Conservation (phyloP, 2,797 vertebrate species). For the Muraenolepis orangiensis region DNA sequence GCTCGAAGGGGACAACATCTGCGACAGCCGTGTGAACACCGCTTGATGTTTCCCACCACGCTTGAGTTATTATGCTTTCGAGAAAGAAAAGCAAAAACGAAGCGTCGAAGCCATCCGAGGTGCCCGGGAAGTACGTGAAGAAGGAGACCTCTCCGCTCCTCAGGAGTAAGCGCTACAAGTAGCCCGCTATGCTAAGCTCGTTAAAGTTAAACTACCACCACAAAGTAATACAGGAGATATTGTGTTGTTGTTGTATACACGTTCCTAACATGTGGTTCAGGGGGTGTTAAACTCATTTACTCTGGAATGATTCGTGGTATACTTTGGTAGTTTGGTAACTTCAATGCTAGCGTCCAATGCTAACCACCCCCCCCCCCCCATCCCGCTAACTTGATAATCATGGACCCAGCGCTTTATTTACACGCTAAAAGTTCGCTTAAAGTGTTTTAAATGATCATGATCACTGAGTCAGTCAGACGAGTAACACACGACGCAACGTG, state of each 20-base stretch:
- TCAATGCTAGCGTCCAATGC: conserved; percentile 7
- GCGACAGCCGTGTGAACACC: conserved; percentile 43
- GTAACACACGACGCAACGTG: no score
- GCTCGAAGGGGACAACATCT: conserved; percentile 27
- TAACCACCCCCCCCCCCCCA: neutral
- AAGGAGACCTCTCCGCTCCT: conserved; percentile 96
- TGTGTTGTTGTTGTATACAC: neutral
- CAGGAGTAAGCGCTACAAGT: conserved; percentile 69
- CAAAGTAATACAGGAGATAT: neutral
- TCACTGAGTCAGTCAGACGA: no score
- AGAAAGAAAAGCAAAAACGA: conserved; percentile 97
- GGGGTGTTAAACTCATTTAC: no score
- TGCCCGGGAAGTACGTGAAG: conserved; percentile 97
- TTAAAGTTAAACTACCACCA: neutral
- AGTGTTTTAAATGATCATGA: no score
- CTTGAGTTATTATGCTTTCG: conserved; percentile 84
- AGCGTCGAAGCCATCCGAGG: conserved; percentile 93
- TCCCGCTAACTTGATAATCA: neutral
- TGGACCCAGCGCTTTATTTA: no score
- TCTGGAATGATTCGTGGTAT: neutral
- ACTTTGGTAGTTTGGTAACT: neutral
- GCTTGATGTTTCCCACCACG: conserved; percentile 53
- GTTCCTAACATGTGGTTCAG: neutral
- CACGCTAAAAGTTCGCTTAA: no score
- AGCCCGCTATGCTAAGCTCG: conserved; percentile 19